Conservation (phyloP, 2,113 vertebrate species). For the Tor tambroides region DNA sequence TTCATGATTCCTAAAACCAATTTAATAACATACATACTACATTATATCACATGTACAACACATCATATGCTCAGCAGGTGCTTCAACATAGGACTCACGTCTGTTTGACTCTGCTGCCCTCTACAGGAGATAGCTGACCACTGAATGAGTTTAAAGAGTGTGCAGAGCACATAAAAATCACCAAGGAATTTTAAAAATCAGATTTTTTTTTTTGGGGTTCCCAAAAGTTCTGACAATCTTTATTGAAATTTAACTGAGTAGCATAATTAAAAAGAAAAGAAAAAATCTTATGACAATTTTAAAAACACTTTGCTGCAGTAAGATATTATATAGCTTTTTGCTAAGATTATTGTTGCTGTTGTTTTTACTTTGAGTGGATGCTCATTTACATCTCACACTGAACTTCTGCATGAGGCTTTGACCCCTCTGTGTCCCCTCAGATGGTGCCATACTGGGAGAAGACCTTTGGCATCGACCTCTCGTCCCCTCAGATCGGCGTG, state of each 20-base stretch:
- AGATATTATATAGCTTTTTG: no score
- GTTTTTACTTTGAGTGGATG: background rate
- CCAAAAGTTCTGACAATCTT: no score
- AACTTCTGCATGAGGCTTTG: background rate
- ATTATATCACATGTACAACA: background rate
- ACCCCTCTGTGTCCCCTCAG: conserved; percentile 64
- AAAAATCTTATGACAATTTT: no score
- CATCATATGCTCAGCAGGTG: background rate
- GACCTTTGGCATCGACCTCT: conserved; percentile 87
- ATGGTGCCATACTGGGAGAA: conserved; percentile 94
- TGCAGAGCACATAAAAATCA: background rate
- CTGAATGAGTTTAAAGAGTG: background rate
- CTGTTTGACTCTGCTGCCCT: conserved; percentile 9
- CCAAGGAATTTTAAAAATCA: background rate
- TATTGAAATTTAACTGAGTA: no score
- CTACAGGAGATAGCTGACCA: background rate
- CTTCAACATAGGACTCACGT: background rate
- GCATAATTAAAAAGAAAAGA: background rate
- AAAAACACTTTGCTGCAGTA: no score
- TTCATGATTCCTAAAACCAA: background rate
- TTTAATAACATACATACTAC: background rate
- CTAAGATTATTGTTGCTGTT: no score
- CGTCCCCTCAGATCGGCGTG: conserved; percentile 87
- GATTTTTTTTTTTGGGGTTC: no score
- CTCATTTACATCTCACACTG: background rate